phyloP scores from a whole-genome alignment of 2,113 vertebrate species.

The Nipponia nippon region DNA sequence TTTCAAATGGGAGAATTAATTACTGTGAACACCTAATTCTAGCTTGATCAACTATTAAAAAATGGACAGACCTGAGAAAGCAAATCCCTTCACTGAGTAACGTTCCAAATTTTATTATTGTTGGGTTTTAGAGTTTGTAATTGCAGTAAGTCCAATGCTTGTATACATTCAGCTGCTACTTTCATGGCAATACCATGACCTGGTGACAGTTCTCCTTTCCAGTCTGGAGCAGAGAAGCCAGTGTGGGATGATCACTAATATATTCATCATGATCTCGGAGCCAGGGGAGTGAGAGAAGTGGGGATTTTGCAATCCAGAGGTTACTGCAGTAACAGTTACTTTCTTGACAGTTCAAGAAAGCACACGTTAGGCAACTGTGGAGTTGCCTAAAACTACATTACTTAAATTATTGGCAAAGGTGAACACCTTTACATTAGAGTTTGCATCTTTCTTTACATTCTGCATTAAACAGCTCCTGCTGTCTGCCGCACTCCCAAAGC shows the following conservation, averaged over 20 bases:
- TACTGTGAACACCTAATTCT: background rate
- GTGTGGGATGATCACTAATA: background rate
- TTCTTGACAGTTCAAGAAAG: background rate
- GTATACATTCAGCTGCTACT: background rate
- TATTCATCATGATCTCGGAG: background rate
- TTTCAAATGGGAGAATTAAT: background rate
- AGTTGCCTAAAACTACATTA: background rate
- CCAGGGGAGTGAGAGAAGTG: background rate
- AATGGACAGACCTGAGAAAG: background rate
- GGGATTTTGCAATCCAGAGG: background rate
- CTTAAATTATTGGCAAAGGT: background rate
- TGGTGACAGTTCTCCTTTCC: background rate
- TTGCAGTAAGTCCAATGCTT: background rate
- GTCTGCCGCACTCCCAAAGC: fast-evolving
- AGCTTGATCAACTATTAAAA: background rate
- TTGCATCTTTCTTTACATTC: background rate
- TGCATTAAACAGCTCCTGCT: background rate
- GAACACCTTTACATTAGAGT: background rate
- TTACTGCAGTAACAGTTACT: background rate
- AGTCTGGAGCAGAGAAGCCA: background rate
- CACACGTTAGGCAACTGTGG: background rate
- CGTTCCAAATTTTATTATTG: background rate
- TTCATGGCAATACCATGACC: background rate
- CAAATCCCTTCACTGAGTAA: background rate
- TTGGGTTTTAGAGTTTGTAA: background rate